Base-by-base conservation (phyloP, 2,888 invertebrate genomes). In the Orchestes rusci region DNA sequence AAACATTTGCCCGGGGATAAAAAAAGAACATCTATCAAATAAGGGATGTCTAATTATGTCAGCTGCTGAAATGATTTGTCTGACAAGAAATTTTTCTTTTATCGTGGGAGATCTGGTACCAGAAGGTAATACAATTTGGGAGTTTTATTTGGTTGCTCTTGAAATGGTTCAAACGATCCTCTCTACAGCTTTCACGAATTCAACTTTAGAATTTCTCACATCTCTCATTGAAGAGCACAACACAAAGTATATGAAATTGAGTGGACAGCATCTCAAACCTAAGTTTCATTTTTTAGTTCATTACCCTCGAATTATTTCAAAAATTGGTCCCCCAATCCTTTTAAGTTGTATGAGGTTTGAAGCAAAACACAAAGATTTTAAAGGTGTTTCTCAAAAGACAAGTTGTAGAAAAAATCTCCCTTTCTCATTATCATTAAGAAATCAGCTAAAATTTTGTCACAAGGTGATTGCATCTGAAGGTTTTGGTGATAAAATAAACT, bases 51-150 rank as follows among this genome's bases (percentile, higher is more conserved):
- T 48, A 8, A 48, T 44, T 10, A 13, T 40, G 10, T 50, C 50
- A n/a, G 43, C 47, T 19, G 15, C 47, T 7, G 43, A 50, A 44
- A 50, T 50, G 50, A 8, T 31, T 8, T 30, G 29, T 23, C 30
- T 50, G 10, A 37, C 33, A 13, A 39, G 16, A 36, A 44, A 50
- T 50, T 44, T 50, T 20, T 16, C 18, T 5, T 43, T 44, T 30
- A 36, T 47, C 13, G 43, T 41, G 18, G 44, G 44, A 17, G 50
- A 50, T 31, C 32, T 39, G 19, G 18, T 35, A n/a, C 16, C 16
- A 8, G 15, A 13, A 8, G 12, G 19, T 17, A 19, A 35, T 12
- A 10, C 5, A 10, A 23, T 23, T 23, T 23, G 23, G 23, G 5
- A 23, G 10, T 23, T 30, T 30, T 30, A 30, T 30, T 30, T 30